These are phyloP conservation scores for Halocaridina rubra DNA, from an alignment of 2,888 invertebrate genomes.

Conservation along the genomic window DNA sequence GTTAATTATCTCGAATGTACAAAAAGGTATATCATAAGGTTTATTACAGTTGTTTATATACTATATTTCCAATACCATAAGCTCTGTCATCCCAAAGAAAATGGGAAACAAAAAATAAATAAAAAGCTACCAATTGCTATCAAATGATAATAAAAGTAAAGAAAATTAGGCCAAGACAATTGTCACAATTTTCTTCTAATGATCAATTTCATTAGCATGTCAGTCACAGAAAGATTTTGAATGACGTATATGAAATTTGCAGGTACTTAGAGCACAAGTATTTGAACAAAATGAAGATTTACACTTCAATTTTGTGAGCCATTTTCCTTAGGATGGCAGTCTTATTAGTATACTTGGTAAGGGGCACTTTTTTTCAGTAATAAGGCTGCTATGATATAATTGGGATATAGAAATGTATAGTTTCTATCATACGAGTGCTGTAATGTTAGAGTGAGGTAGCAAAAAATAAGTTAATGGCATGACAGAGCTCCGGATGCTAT, in stretches of 20 bases:
- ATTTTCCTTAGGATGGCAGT: slow-evolving; percentile 35
- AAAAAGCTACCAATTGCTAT: background rate
- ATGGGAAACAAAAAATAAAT: slow-evolving; percentile 26
- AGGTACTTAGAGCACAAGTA: background rate
- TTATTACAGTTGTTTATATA: too few relatives aligned
- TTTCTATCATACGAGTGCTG: background rate
- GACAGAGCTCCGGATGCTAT: background rate
- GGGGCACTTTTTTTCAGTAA: background rate
- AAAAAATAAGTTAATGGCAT: background rate
- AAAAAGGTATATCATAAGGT: too few relatives aligned
- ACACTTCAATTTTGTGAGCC: too few relatives aligned
- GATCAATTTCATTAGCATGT: too few relatives aligned
- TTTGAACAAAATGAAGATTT: too few relatives aligned
- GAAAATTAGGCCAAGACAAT: too few relatives aligned
- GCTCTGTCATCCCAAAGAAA: slow-evolving; percentile 39
- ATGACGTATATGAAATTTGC: too few relatives aligned
- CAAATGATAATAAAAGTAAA: too few relatives aligned
- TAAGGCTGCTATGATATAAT: slow-evolving; percentile 2
- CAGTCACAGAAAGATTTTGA: too few relatives aligned
- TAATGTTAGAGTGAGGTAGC: background rate
- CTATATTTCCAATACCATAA: background rate
- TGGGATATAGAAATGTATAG: background rate
- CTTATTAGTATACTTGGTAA: background rate
- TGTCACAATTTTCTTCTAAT: too few relatives aligned
- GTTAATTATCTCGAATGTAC: too few relatives aligned